Percentiles rank a stretch among this genome's conserved stretches.
These are phyloP conservation scores for Drosophila sordidapex DNA, from an alignment of 2,888 invertebrate genomes.

Conservation along the genomic window DNA sequence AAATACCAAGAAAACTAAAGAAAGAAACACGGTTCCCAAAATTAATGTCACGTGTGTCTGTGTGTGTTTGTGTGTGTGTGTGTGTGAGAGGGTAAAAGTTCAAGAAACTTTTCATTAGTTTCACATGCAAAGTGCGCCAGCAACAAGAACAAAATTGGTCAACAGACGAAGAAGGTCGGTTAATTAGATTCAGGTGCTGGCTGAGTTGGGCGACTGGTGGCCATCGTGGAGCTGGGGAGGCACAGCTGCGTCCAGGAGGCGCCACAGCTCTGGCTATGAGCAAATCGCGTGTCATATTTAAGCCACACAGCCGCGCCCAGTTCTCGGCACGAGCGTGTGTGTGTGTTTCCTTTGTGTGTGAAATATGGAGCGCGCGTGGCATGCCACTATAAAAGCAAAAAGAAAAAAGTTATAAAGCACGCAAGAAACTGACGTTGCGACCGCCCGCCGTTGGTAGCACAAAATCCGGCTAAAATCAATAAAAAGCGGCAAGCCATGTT, in stretches of 20 bases:
- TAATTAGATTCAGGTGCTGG: constrained; percentile 37
- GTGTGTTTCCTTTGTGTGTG: constrained; percentile 36
- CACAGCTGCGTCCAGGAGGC: constrained; percentile 36
- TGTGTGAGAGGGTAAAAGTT: constrained; percentile 40
- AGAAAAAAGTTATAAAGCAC: constrained; percentile 4
- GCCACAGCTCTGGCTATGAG: constrained; percentile 55
- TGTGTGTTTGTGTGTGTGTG: background rate
- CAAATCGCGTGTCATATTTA: constrained; percentile 63
- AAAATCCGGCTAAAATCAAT: constrained; percentile 77
- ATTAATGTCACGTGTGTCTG: constrained; percentile 45
- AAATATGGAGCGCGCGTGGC: constrained; percentile 72
- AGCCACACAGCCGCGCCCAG: constrained; percentile 58
- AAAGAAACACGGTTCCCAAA: constrained; percentile 4
- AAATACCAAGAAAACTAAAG: constrained; percentile 50
- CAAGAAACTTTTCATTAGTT: constrained; percentile 61
- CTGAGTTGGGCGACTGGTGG: background rate
- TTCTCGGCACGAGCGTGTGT: constrained; percentile 2
- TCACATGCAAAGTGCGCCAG: constrained; percentile 52
- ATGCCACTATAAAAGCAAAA: constrained; percentile 38
- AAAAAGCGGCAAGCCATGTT: constrained; percentile 62
- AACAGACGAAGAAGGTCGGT: constrained; percentile 19
- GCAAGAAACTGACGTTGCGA: constrained; percentile 33
- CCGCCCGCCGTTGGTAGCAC: constrained; percentile 45
- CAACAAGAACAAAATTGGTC: background rate
- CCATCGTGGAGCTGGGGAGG: background rate